Evolutionary conservation across 1,140 invertebrate species (phyloP).

Genomic region (Ylistrum balloti): DNA sequence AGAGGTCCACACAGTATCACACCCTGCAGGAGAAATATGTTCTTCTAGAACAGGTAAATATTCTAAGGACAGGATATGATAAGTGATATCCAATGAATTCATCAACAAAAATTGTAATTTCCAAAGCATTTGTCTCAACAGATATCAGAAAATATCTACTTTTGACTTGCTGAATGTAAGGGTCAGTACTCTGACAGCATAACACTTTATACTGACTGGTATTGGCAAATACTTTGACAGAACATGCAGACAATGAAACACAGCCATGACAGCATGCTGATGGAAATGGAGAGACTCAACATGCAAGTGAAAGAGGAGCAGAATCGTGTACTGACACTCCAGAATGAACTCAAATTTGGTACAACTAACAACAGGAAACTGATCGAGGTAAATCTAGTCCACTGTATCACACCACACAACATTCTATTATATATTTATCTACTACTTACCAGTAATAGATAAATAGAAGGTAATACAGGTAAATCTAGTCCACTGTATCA

Average conservation of each 20-base stretch:
- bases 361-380: constrained; percentile 73
- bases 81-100: no score
- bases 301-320: constrained; percentile 82
- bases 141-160: no score
- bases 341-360: constrained; percentile 79
- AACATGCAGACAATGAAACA: constrained; percentile 79
- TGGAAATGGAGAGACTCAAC: constrained; percentile 82
- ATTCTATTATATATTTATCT: no score
- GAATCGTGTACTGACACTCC: constrained; percentile 77
- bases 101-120: no score
- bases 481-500: neutral
- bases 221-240: constrained; percentile 66
- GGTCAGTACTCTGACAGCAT: no score
- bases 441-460: no score
- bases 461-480: constrained; percentile 76
- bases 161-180: no score
- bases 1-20: constrained; percentile 81
- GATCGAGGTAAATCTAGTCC: constrained; percentile 67
- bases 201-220: no score
- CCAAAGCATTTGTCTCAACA: no score
- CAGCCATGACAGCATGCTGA: constrained; percentile 81
- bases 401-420: no score
- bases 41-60: constrained; percentile 80
- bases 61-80: neutral
- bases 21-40: constrained; percentile 81